Evolutionary conservation across 2,888 invertebrate genomes (phyloP).

Genomic region (Ophraella communa): DNA sequence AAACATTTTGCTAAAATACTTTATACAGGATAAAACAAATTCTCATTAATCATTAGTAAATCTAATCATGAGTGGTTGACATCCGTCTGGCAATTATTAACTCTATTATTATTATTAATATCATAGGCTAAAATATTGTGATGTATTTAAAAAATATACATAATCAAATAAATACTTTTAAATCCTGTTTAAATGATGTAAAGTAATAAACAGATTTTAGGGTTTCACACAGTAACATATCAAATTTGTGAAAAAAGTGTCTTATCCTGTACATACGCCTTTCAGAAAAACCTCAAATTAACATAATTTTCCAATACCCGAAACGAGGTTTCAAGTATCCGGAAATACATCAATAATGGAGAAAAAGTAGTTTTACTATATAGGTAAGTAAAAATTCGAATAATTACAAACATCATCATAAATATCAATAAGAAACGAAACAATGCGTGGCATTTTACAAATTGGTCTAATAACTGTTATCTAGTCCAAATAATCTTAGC

Average conservation of each 20-base stretch:
- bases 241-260: no score
- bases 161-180: no score
- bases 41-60: no score
- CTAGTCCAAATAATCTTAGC: background rate
- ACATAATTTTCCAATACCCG: background rate
- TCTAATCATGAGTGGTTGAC: no score
- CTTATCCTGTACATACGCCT: background rate
- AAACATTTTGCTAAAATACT: background rate
- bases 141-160: no score
- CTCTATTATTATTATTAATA: no score
- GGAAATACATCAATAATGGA: background rate
- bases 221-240: no score
- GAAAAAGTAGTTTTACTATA: background rate
- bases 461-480: slow-evolving; percentile 25
- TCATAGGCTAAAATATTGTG: no score
- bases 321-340: background rate
- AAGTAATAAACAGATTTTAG: no score
- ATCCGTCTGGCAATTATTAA: no score
- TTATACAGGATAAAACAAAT: background rate
- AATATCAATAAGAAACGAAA: slow-evolving; percentile 6
- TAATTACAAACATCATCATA: background rate
- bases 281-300: background rate
- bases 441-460: slow-evolving; percentile 25
- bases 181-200: no score
- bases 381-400: background rate